Evolutionary conservation across 1,140 invertebrate genomes (phyloP).

Genomic region (Oryctes rhinoceros): DNA sequence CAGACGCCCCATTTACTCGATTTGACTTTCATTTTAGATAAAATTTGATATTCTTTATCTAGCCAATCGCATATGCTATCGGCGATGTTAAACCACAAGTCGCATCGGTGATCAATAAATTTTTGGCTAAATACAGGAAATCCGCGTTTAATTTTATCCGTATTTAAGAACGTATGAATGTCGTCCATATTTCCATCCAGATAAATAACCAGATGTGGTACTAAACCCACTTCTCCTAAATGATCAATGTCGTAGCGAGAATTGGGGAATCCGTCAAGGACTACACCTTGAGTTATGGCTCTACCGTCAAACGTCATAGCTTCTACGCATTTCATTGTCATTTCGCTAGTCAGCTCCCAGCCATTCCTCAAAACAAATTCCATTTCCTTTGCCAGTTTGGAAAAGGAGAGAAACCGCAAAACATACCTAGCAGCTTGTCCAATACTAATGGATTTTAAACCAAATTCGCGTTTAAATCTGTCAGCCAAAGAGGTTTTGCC

Average conservation of each 20-base stretch:
- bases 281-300: constrained; percentile 62
- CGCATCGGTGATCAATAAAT: constrained; percentile 61
- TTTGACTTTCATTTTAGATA: constrained; percentile 56
- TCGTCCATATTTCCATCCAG: constrained; percentile 58
- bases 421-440: constrained; percentile 63
- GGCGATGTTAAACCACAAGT: constrained; percentile 59
- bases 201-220: constrained; percentile 66
- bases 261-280: constrained; percentile 68
- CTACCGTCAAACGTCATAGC: constrained; percentile 61
- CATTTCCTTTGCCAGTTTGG: constrained; percentile 60
- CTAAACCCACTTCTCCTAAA: constrained; percentile 62
- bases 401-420: constrained; percentile 62
- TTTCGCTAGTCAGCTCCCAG: constrained; percentile 57
- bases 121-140: constrained; percentile 59
- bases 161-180: constrained; percentile 59
- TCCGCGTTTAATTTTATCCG: constrained; percentile 51
- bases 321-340: constrained; percentile 63
- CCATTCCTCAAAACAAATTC: constrained; percentile 59
- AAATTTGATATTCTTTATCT: constrained; percentile 64
- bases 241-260: constrained; percentile 61
- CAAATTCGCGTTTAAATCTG: constrained; percentile 63
- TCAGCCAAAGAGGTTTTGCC: constrained; percentile 78
- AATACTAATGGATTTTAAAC: constrained; percentile 63
- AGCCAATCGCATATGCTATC: constrained; percentile 62
- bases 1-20: constrained; percentile 64